These are phyloP conservation scores for Calcarius lapponicus DNA, from an alignment of 2,797 vertebrate species.

Conservation along the genomic window DNA sequence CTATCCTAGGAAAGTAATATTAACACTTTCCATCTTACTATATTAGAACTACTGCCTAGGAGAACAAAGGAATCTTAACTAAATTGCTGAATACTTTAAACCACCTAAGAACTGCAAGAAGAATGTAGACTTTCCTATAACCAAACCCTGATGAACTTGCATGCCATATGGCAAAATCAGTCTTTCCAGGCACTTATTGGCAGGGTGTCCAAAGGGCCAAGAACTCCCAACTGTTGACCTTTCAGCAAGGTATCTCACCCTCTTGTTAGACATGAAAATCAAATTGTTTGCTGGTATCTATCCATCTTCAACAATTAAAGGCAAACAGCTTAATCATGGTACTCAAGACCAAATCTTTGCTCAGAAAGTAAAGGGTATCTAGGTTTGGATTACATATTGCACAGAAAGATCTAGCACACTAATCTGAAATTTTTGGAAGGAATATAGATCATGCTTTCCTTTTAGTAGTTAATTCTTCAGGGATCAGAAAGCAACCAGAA, in stretches of 20 bases:
- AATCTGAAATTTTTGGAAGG: not conserved
- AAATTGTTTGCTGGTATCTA: not conserved
- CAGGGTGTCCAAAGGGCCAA: not conserved
- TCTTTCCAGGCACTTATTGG: not conserved
- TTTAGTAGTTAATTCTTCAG: not conserved
- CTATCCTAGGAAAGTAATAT: not conserved
- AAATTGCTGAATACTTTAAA: not conserved
- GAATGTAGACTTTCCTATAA: not conserved
- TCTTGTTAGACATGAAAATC: not conserved
- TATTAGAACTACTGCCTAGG: not conserved
- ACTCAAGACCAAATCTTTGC: not conserved
- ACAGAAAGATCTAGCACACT: not conserved
- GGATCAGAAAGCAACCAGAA: constrained; percentile 18
- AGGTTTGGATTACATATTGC: not conserved
- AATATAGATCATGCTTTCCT: not conserved
- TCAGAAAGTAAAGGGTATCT: not conserved
- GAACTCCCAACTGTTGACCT: not conserved
- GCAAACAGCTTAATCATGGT: not conserved
- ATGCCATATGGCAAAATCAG: not conserved
- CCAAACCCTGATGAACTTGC: not conserved
- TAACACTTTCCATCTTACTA: not conserved
- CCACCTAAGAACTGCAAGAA: not conserved
- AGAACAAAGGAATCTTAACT: not conserved
- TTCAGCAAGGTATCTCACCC: not conserved
- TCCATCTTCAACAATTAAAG: not conserved